Conservation (phyloP, 1,140 invertebrate genomes). For the Apolygus lucorum region DNA sequence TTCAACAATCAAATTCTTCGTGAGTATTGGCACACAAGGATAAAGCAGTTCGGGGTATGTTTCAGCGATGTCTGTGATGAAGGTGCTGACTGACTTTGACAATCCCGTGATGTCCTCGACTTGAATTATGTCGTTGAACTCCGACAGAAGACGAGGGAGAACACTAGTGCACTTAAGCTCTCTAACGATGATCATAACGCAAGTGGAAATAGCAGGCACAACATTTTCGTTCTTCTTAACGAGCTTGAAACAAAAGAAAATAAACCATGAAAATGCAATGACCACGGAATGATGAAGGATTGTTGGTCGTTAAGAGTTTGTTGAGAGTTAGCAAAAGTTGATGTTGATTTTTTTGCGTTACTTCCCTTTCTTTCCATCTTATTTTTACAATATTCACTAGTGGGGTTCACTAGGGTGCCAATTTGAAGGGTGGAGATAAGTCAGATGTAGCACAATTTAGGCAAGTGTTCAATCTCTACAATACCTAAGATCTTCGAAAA, state of each 20-base stretch:
- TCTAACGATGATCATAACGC: slow-evolving; percentile 53
- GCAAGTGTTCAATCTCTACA: too few relatives aligned
- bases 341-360: too few relatives aligned
- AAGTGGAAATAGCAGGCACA: slow-evolving; percentile 53
- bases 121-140: slow-evolving; percentile 52
- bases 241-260: slow-evolving; percentile 48
- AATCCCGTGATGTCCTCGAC: slow-evolving; percentile 49
- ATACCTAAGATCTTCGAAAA: too few relatives aligned
- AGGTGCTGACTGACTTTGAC: slow-evolving; percentile 53
- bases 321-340: too few relatives aligned
- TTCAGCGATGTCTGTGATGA: slow-evolving; percentile 59
- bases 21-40: slow-evolving; percentile 48
- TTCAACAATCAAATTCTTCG: slow-evolving; percentile 50
- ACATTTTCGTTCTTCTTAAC: slow-evolving; percentile 64
- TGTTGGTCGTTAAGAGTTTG: too few relatives aligned
- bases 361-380: too few relatives aligned
- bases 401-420: too few relatives aligned
- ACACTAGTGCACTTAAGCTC: slow-evolving; percentile 54
- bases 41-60: slow-evolving; percentile 54
- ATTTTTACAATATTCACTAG: too few relatives aligned
- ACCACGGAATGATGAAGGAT: too few relatives aligned
- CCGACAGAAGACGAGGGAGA: slow-evolving; percentile 60
- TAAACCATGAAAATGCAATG: too few relatives aligned
- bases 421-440: too few relatives aligned
- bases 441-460: too few relatives aligned